These are phyloP conservation scores for Pipistrellus pygmaeus DNA, from an alignment of 2,797 vertebrate genomes.

Conservation along the genomic window DNA sequence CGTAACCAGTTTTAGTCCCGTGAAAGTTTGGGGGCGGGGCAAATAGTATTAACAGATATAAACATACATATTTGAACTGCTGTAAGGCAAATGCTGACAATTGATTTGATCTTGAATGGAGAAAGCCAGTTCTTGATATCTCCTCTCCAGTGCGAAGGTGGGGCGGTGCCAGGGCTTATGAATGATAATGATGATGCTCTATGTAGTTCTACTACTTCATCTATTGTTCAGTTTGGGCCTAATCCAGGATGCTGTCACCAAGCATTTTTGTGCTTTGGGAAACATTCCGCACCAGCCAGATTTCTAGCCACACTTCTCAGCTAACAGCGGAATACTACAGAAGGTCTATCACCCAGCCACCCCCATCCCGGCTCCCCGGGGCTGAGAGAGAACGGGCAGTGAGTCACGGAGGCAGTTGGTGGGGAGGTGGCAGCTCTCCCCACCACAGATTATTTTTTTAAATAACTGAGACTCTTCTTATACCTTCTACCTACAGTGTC, in stretches of 20 bases:
- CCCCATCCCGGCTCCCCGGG: not conserved
- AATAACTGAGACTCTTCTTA: constrained; percentile 53
- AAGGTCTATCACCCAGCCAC: constrained; percentile 50
- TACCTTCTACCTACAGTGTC: constrained; percentile 1
- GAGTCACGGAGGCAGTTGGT: constrained; percentile 72
- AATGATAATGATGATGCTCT: not conserved
- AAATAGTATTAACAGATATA: not conserved
- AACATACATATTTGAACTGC: not conserved
- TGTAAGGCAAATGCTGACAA: not conserved
- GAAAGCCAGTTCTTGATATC: constrained; percentile 22
- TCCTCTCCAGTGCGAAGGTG: not conserved
- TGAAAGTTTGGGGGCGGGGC: not conserved
- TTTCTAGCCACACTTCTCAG: constrained; percentile 37
- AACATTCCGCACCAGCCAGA: constrained; percentile 35
- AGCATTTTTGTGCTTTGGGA: not conserved
- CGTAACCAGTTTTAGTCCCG: not conserved
- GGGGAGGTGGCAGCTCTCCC: constrained; percentile 62
- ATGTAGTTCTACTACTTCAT: not conserved
- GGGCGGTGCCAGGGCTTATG: not conserved
- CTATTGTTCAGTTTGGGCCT: not conserved
- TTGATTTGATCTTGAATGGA: not conserved
- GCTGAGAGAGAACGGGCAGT: not conserved
- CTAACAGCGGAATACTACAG: constrained; percentile 10
- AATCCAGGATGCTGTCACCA: not conserved
- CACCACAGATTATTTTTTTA: constrained; percentile 45